phyloP scores from a whole-genome alignment of 1,140 invertebrate species.

The Drosophila bifasciata region DNA sequence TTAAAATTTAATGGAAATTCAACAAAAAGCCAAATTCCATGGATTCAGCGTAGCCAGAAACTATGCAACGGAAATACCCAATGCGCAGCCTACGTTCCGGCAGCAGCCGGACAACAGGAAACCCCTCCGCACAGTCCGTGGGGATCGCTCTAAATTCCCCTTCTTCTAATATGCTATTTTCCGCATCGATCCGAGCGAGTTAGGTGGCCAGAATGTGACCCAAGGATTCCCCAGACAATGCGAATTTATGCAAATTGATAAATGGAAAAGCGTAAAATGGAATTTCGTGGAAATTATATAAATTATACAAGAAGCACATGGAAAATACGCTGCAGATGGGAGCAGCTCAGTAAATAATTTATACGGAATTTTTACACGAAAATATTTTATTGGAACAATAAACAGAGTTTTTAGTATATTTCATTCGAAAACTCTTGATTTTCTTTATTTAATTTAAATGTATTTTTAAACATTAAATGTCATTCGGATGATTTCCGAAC shows the following conservation, averaged over 20 bases:
- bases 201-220: conserved; percentile 21
- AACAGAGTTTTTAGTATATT: no score
- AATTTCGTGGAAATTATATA: conserved; percentile 28
- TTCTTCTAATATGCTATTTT: conserved; percentile 37
- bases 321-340: neutral
- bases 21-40: conserved; percentile 34
- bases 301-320: neutral
- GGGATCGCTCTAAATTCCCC: conserved; percentile 1
- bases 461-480: no score
- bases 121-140: neutral
- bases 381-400: no score
- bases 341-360: no score
- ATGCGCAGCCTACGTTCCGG: conserved; percentile 1
- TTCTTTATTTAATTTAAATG: no score
- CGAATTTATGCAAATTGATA: conserved; percentile 23
- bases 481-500: no score
- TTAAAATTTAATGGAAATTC: conserved; percentile 21
- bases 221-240: conserved; percentile 16
- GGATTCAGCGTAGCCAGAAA: conserved; percentile 14
- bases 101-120: neutral
- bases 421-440: no score
- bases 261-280: conserved; percentile 25
- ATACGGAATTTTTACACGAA: no score
- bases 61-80: conserved; percentile 20
- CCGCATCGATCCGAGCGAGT: conserved; percentile 18